Evolutionary conservation across 1,140 invertebrate species (phyloP).

Genomic region (Drosophila nigrodunni): DNA sequence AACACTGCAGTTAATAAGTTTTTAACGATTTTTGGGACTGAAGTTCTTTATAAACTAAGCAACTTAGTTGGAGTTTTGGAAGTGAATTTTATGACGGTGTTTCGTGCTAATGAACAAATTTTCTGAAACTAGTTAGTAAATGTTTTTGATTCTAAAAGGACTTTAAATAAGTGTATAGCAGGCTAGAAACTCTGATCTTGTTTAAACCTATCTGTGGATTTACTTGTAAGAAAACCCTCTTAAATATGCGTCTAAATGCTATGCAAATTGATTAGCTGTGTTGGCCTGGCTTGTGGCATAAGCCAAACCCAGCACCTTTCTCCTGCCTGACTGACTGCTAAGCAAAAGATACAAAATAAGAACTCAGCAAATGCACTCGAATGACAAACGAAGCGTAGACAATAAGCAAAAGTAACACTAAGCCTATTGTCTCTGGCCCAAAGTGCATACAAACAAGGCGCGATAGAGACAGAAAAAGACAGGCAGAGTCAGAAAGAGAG

Average conservation of each 20-base stretch:
- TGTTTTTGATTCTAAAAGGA: too few relatives aligned
- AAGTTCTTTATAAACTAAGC: neutral
- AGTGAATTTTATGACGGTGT: neutral
- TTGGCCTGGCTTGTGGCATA: constrained; percentile 28
- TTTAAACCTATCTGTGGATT: too few relatives aligned
- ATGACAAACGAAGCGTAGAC: constrained; percentile 74
- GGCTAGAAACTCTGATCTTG: too few relatives aligned
- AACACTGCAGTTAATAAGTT: constrained; percentile 13
- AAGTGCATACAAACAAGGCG: constrained; percentile 77
- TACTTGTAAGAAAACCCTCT: neutral
- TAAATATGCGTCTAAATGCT: constrained; percentile 28
- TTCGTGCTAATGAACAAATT: neutral
- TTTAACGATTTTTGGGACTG: constrained; percentile 5
- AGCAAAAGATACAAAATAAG: neutral
- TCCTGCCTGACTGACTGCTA: constrained; percentile 13
- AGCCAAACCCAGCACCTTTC: constrained; percentile 7
- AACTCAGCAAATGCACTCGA: constrained; percentile 60
- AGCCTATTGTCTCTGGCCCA: constrained; percentile 74
- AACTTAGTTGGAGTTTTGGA: too few relatives aligned
- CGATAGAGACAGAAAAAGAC: constrained; percentile 15
- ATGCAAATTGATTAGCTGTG: constrained; percentile 59
- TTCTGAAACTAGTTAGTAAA: too few relatives aligned
- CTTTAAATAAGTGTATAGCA: too few relatives aligned
- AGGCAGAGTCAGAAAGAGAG: neutral
- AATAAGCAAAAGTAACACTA: constrained; percentile 79